A percentile compares a stretch with the other conserved stretches of the same genome.
phyloP scores from a whole-genome alignment of 2,888 invertebrate genomes.

The Antheraea yamamai region DNA sequence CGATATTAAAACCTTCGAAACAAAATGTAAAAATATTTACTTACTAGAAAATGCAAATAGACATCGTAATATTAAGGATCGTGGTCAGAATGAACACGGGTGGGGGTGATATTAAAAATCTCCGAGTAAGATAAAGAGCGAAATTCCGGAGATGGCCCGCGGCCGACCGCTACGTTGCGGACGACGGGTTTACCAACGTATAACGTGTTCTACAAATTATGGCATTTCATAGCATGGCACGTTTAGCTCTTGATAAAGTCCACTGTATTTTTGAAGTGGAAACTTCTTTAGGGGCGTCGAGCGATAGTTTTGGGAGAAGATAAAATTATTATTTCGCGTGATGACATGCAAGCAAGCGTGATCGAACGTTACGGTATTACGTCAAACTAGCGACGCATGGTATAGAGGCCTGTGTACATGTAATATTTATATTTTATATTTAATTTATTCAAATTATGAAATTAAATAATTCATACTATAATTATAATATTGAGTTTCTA shows the following conservation, averaged over 20 bases:
- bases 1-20: constrained; percentile 2
- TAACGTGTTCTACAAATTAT: constrained; percentile 22
- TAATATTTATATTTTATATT: no score
- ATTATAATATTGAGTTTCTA: no score
- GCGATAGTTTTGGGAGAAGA: no score
- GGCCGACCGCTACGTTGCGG: constrained; percentile 23
- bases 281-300: no score
- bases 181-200: constrained; percentile 14
- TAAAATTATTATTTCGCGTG: no score
- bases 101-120: constrained; percentile 31
- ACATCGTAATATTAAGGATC: constrained; percentile 17
- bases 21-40: constrained; percentile 2
- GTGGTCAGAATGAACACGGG: constrained; percentile 21
- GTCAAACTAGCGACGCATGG: no score
- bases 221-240: not conserved
- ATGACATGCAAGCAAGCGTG: no score
- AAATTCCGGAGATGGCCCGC: constrained; percentile 27
- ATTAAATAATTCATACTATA: no score
- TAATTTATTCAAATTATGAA: no score
- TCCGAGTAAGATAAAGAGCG: constrained; percentile 25
- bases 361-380: no score
- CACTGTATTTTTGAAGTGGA: no score
- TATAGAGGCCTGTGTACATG: no score
- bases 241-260: not conserved
- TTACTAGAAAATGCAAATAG: constrained; percentile 11